phyloP scores from a whole-genome alignment of 2,888 invertebrate genomes.

The Cosmia pyralina region DNA sequence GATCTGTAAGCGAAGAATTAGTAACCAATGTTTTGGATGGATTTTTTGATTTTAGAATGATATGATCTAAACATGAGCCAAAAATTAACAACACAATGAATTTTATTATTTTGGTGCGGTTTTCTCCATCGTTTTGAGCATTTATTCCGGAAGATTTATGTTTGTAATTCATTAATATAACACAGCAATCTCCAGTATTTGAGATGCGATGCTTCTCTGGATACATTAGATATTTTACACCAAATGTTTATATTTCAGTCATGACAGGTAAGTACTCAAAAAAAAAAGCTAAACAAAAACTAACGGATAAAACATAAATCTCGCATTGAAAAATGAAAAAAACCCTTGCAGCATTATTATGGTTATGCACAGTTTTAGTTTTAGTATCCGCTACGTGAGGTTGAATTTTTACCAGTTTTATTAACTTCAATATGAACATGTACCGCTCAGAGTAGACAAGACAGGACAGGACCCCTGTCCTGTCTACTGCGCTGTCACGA shows the following conservation, averaged over 20 bases:
- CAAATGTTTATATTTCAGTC: background rate
- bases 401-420: constrained; percentile 9
- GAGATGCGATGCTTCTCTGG: too few species aligned
- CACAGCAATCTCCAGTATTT: background rate
- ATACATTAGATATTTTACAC: constrained; percentile 1
- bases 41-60: too few species aligned
- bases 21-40: too few species aligned
- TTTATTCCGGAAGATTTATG: too few species aligned
- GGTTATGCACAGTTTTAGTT: background rate
- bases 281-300: background rate
- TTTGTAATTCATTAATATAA: too few species aligned
- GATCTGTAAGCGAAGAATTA: too few species aligned
- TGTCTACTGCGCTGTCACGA: too few species aligned
- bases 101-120: too few species aligned
- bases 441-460: background rate
- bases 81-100: too few species aligned
- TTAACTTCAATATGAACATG: constrained; percentile 14
- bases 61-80: too few species aligned
- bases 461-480: too few species aligned
- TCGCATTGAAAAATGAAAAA: constrained; percentile 1
- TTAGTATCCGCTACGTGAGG: background rate
- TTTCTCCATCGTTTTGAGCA: too few species aligned
- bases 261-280: background rate
- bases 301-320: constrained; percentile 2
- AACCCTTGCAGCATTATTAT: background rate